Conservation (phyloP, 2,113 vertebrate genomes). For the Chlamydotis undulata region DNA sequence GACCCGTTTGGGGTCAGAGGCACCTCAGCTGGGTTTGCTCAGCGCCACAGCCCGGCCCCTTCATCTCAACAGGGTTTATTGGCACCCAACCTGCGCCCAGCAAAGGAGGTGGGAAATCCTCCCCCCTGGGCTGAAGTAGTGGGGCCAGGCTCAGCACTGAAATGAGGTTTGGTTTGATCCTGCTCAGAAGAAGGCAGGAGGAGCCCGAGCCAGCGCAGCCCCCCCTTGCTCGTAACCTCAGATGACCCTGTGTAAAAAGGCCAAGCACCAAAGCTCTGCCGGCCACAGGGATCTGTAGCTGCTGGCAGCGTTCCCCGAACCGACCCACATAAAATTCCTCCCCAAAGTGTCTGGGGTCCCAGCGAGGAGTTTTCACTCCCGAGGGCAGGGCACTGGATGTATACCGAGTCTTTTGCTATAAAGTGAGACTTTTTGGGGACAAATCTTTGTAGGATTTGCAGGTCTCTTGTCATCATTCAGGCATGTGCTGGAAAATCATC, state of each 20-base stretch:
- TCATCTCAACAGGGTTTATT: background rate
- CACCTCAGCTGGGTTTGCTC: background rate
- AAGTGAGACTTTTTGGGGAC: background rate
- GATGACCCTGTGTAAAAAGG: background rate
- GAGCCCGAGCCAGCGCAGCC: background rate
- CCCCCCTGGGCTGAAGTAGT: background rate
- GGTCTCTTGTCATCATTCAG: background rate
- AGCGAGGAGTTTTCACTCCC: fast-evolving
- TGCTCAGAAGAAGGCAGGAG: background rate
- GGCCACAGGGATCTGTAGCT: background rate
- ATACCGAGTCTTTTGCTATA: background rate
- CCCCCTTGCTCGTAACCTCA: background rate
- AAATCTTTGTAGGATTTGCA: background rate
- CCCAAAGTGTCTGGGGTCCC: background rate
- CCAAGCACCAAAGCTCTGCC: background rate
- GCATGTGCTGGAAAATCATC: background rate
- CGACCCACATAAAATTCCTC: background rate
- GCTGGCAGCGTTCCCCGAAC: fast-evolving
- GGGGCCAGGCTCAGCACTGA: background rate
- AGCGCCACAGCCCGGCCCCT: background rate
- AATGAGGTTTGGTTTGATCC: background rate
- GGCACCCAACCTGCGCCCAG: background rate
- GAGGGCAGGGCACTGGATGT: background rate
- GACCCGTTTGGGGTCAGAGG: background rate
- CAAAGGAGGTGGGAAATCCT: background rate